phyloP scores from a whole-genome alignment of 1,140 invertebrate genomes.

The Atopsyche davidsoni region DNA sequence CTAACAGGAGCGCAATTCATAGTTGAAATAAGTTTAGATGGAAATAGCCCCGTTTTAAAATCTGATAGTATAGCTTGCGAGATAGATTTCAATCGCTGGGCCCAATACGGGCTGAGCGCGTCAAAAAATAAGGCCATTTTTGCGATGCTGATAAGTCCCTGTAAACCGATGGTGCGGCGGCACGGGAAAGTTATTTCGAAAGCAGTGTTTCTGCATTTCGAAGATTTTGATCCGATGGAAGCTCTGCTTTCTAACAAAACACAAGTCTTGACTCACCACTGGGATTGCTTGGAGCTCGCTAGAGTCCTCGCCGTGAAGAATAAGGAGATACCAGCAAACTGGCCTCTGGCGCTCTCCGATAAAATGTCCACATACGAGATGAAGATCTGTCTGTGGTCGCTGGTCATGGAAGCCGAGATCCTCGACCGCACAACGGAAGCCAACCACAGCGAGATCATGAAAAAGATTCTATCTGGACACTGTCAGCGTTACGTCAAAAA shows the following conservation, averaged over 20 bases:
- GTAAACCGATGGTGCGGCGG: neutral
- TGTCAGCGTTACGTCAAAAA: too few species aligned
- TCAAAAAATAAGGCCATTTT: conserved; percentile 11
- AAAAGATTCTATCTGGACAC: too few species aligned
- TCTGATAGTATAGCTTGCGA: neutral
- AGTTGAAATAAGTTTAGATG: neutral
- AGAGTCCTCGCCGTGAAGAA: neutral
- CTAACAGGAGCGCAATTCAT: conserved; percentile 1
- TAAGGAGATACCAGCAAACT: neutral
- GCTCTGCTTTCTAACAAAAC: neutral
- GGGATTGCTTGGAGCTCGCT: conserved; percentile 12
- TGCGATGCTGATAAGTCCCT: conserved; percentile 8
- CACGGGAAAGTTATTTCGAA: neutral
- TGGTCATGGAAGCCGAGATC: too few species aligned
- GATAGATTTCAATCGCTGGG: conserved; percentile 2
- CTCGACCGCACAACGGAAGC: too few species aligned
- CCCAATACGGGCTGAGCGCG: conserved; percentile 7
- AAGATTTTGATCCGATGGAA: conserved; percentile 4
- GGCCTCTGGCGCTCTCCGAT: neutral
- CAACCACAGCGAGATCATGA: too few species aligned
- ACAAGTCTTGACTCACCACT: neutral
- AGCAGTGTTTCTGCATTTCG: neutral
- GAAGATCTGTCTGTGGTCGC: conserved; percentile 12
- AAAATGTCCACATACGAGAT: conserved; percentile 4
- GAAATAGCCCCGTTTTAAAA: neutral